Base-by-base conservation (phyloP, 2,888 invertebrate species). In the Pheosia gnoma region DNA sequence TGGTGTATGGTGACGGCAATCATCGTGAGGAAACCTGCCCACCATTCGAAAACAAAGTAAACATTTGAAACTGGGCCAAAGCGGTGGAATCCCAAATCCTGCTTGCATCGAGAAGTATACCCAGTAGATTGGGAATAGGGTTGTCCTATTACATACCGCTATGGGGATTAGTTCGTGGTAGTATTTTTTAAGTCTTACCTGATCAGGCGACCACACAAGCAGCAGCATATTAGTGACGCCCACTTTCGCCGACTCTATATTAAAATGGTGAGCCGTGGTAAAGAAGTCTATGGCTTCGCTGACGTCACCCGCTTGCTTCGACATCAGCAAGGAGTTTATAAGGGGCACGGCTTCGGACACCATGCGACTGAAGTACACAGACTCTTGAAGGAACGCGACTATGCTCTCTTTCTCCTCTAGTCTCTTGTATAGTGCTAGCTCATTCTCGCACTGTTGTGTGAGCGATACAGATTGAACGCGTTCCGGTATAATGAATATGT, bases 241-340 rank as follows among this genome's bases (percentile, higher is more conserved):
- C 47, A 89, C 79, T 72, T 95, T 94, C 4, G 96, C 96, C 59
- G 95, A 95, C 66, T 95, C 95, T n/a, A 98, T 95, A 60, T 96
- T 95, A 80, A 97, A 97, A 70, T 96, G 95, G 79, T 95, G 96
- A 0, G 97, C 97, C 0, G 96, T 95, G 0, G 97, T 97, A 74
- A 99, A 97, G 83, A 98, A 98, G 64, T 97, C 96, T 39, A 99
- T 96, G 0, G 98, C 97, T 85, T 98, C 99, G 60, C 96, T 95
- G 11, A 98, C 97, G 84, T 98, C 98, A 0, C 96, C 95, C 5
- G 96, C 94, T 66, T 95, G 95, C 70, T 95, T 95, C 0, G 97
- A 96, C 84, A 95, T 95, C 10, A 98, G 90, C 79, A 98, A 89
- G 36, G 96, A 94, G 71, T 96, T 95, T 63, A 98, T 95, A n/a